Conservation (phyloP, 1,140 invertebrate species). For the Drosophila arizonae region DNA sequence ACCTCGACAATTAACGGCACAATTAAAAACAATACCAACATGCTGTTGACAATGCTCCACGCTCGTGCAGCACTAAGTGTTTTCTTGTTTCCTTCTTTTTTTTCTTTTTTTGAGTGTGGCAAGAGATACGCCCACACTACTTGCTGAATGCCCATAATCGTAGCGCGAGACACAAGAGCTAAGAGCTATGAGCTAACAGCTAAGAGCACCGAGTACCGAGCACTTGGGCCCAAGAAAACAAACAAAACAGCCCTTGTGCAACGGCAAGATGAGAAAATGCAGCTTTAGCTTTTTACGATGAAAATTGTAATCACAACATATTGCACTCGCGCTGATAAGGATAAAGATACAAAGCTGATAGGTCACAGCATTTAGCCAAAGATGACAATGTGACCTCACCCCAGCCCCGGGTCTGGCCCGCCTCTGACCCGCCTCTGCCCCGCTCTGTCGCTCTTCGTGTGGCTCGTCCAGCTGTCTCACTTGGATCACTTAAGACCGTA, state of each 20-base stretch:
- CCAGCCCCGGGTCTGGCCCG: not conserved
- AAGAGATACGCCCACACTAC: conserved; percentile 51
- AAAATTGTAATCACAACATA: conserved; percentile 80
- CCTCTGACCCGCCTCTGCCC: conserved; percentile 8
- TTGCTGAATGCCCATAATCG: conserved; percentile 31
- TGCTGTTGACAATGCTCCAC: conserved; percentile 8
- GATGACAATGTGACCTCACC: conserved; percentile 38
- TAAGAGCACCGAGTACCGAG: not conserved
- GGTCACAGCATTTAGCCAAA: conserved; percentile 69
- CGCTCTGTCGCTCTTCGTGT: too few species aligned
- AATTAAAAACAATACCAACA: conserved; percentile 62
- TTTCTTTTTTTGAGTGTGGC: not conserved
- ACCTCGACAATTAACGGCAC: conserved; percentile 75
- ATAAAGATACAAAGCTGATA: conserved; percentile 74
- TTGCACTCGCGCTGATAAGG: conserved; percentile 40
- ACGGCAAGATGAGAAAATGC: conserved; percentile 53
- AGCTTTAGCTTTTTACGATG: conserved; percentile 75
- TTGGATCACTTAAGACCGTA: conserved; percentile 69
- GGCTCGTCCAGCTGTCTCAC: conserved; percentile 27
- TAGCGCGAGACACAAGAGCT: conserved; percentile 4
- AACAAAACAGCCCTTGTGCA: conserved; percentile 40
- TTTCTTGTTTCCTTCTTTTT: not conserved
- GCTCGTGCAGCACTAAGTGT: conserved; percentile 64
- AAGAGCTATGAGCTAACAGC: not conserved
- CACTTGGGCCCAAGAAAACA: not conserved